These are phyloP conservation scores for Leptinotarsa defecta DNA, from an alignment of 1,140 invertebrate species.

Conservation along the genomic window DNA sequence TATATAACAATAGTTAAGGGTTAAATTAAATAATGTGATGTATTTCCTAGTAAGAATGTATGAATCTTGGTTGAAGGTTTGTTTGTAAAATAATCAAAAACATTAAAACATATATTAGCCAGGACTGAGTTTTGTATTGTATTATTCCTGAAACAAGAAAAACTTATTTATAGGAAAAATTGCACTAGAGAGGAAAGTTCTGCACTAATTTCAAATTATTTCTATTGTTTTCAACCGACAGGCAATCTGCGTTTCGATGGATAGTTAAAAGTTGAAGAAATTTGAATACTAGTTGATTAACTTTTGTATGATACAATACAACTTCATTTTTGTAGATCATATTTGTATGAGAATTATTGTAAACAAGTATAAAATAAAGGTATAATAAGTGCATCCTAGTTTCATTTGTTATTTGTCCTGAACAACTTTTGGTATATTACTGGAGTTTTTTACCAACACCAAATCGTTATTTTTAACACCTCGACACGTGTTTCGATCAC, in stretches of 20 bases:
- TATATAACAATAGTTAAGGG: conserved; percentile 1
- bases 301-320: conserved; percentile 19
- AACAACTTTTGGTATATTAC: no score
- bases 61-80: conserved; percentile 20
- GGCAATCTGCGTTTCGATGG: not conserved
- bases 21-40: conserved; percentile 12
- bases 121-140: conserved; percentile 24
- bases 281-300: conserved; percentile 17
- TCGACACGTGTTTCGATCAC: no score
- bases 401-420: no score
- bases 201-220: not conserved
- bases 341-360: conserved; percentile 37
- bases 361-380: conserved; percentile 20
- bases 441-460: no score
- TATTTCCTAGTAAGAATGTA: not conserved
- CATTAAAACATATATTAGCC: conserved; percentile 8
- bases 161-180: not conserved
- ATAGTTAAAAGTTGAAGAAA: conserved; percentile 4
- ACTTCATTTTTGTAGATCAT: conserved; percentile 33
- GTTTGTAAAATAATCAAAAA: conserved; percentile 9
- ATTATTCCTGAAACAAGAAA: not conserved
- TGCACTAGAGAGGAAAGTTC: conserved; percentile 7
- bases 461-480: no score
- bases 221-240: not conserved
- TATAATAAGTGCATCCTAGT: not conserved